Conservation (phyloP, 2,888 invertebrate species). For the Chloroclysta siterata region DNA sequence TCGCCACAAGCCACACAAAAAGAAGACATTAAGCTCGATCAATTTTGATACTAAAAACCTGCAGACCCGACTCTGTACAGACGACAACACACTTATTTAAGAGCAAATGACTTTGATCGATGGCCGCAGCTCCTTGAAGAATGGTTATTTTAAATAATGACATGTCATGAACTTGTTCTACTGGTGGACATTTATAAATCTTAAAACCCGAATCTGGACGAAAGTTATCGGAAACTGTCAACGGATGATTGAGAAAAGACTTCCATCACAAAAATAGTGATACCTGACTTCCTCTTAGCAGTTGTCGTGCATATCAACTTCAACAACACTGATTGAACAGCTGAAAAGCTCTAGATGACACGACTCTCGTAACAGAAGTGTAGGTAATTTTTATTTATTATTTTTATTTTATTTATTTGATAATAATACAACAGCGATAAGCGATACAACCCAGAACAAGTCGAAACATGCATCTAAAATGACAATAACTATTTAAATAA, state of each 20-base stretch:
- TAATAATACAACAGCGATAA: conserved; percentile 2
- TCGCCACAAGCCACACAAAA: conserved; percentile 27
- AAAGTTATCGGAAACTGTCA: conserved; percentile 45
- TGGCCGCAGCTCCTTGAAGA: conserved; percentile 44
- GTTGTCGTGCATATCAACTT: not conserved
- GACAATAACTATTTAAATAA: conserved; percentile 42
- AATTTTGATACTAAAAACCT: conserved; percentile 39
- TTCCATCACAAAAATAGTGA: conserved; percentile 35
- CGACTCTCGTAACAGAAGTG: conserved; percentile 1
- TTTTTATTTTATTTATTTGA: too few relatives aligned
- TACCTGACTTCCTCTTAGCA: conserved; percentile 27
- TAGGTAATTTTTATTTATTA: too few relatives aligned
- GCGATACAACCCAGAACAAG: conserved; percentile 36
- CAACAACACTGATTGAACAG: conserved; percentile 8
- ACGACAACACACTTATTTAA: conserved; percentile 37
- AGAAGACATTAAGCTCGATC: conserved; percentile 34
- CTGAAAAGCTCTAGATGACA: conserved; percentile 1
- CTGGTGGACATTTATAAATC: conserved; percentile 37
- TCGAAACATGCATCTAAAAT: conserved; percentile 42
- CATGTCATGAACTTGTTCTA: conserved; percentile 45
- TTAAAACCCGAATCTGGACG: conserved; percentile 40
- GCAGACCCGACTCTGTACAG: conserved; percentile 30
- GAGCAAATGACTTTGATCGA: conserved; percentile 55
- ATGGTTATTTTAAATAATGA: conserved; percentile 51
- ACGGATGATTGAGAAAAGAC: conserved; percentile 40